Evolutionary conservation across 2,888 invertebrate species (phyloP).

Genomic region (Drosophila peninsularis): DNA sequence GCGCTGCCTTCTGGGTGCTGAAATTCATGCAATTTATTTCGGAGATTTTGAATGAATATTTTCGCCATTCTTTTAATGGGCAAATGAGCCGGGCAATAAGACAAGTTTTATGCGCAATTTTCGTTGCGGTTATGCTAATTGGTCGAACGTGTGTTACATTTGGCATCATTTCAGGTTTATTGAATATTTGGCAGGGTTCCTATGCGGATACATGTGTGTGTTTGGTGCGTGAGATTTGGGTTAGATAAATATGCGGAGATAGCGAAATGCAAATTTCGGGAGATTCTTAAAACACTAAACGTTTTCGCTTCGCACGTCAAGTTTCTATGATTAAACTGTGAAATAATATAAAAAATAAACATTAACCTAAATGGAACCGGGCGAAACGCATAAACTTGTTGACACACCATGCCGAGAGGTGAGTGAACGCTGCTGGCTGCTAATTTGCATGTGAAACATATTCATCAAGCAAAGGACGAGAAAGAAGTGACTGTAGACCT

Average conservation of each 20-base stretch:
- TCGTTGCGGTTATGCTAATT: slow-evolving; percentile 49
- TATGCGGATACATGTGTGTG: neutral
- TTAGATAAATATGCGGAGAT: slow-evolving; percentile 47
- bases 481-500: no score
- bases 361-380: slow-evolving; percentile 9
- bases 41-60: slow-evolving; percentile 47
- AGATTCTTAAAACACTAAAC: slow-evolving; percentile 9
- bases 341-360: slow-evolving; percentile 25
- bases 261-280: slow-evolving; percentile 11
- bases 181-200: slow-evolving; percentile 26
- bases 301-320: slow-evolving; percentile 49
- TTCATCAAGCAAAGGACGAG: no score
- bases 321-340: slow-evolving; percentile 37
- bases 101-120: slow-evolving; percentile 64
- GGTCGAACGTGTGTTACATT: slow-evolving; percentile 67
- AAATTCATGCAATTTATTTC: slow-evolving; percentile 63
- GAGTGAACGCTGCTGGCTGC: slow-evolving; percentile 10
- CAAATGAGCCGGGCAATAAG: slow-evolving; percentile 54
- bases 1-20: slow-evolving; percentile 27
- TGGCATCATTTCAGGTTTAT: slow-evolving; percentile 30
- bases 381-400: neutral
- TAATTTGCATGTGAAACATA: neutral
- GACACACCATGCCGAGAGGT: slow-evolving; percentile 24
- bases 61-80: slow-evolving; percentile 23
- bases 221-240: slow-evolving; percentile 21